These are phyloP conservation scores for Antrozous pallidus DNA, from an alignment of 2,797 vertebrate species.

Conservation along the genomic window DNA sequence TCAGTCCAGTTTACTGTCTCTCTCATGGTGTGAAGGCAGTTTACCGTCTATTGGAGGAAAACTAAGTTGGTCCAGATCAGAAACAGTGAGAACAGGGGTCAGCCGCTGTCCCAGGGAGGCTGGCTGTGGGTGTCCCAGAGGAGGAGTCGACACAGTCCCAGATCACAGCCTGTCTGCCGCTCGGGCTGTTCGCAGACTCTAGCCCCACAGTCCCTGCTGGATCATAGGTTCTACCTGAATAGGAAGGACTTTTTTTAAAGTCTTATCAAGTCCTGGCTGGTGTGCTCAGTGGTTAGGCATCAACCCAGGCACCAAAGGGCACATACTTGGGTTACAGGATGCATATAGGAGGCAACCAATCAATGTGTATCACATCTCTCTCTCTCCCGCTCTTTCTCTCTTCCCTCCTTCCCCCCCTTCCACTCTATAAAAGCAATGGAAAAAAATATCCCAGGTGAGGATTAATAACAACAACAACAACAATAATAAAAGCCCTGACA, in stretches of 20 bases:
- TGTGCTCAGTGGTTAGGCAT: too few species aligned
- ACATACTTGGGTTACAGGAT: too few species aligned
- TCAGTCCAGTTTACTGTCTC: slow-evolving; percentile 24
- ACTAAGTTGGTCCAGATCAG: not conserved
- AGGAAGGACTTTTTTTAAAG: not conserved
- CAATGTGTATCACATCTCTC: too few species aligned
- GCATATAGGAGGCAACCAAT: too few species aligned
- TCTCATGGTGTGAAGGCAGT: not conserved
- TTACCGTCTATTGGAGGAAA: not conserved
- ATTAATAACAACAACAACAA: too few species aligned
- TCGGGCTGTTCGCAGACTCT: not conserved
- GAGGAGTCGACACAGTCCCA: not conserved
- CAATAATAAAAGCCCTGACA: not conserved
- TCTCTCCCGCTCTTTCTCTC: too few species aligned
- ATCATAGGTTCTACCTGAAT: not conserved
- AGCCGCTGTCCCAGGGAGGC: not conserved
- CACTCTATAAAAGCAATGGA: too few species aligned
- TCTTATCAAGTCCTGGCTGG: not conserved
- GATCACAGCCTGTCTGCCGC: not conserved
- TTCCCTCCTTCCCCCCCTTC: too few species aligned
- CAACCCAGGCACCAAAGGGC: too few species aligned
- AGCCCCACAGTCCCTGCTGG: not conserved
- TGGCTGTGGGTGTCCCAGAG: not conserved
- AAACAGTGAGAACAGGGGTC: not conserved
- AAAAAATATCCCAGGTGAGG: too few species aligned